Evolutionary conservation across 2,113 vertebrate genomes (phyloP).

Genomic region (Bagarius yarrelli): DNA sequence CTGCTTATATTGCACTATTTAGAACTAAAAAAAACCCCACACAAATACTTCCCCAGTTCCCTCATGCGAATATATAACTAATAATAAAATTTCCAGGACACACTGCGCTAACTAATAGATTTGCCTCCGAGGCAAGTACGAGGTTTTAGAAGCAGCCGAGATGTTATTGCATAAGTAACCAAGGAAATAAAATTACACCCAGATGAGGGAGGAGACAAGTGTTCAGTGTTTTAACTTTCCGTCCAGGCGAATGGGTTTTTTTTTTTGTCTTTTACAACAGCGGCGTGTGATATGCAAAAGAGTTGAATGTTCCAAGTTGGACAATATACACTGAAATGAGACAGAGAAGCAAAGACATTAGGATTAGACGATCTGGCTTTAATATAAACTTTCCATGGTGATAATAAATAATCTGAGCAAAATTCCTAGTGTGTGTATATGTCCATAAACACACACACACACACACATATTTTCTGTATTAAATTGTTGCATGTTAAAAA

Average conservation of each 20-base stretch:
- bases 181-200: slow-evolving; percentile 20
- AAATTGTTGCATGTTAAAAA: too few species aligned
- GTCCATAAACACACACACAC: too few species aligned
- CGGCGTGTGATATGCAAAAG: too few species aligned
- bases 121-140: neutral
- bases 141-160: neutral
- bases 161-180: neutral
- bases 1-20: neutral
- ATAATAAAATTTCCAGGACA: neutral
- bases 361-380: too few species aligned
- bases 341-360: too few species aligned
- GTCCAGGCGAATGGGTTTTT: neutral
- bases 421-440: neutral
- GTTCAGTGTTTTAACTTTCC: neutral
- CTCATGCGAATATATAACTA: neutral
- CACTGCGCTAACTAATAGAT: neutral
- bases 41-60: neutral
- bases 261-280: too few species aligned
- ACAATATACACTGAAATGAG: too few species aligned
- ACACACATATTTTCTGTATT: too few species aligned
- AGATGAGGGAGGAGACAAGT: neutral
- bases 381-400: neutral
- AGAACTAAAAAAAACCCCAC: neutral
- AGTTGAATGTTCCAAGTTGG: too few species aligned
- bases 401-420: neutral